Evolutionary conservation across 2,113 vertebrate genomes (phyloP).

Genomic region (Cairina moschata): DNA sequence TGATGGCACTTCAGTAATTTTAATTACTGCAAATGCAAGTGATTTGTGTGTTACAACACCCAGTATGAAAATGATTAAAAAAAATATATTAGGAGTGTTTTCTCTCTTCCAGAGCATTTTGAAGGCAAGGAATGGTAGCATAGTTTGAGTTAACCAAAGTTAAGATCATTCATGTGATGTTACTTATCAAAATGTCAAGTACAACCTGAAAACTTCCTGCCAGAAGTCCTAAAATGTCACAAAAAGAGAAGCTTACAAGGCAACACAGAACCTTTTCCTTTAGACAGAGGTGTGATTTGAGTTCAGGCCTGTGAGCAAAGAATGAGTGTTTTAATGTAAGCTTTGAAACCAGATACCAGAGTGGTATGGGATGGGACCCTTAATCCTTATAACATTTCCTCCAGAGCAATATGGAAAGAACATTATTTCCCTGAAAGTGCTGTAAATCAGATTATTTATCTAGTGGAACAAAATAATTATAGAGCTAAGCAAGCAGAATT

Average conservation of each 20-base stretch:
- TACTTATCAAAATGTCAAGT: constrained; percentile 63
- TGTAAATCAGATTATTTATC: not conserved
- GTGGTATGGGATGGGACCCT: not conserved
- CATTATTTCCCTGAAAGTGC: not conserved
- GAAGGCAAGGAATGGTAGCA: not conserved
- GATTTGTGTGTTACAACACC: not conserved
- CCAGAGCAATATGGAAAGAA: not conserved
- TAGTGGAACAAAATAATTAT: not conserved
- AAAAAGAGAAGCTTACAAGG: not conserved
- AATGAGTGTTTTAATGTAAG: not conserved
- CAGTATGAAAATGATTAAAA: not conserved
- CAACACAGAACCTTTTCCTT: constrained; percentile 27
- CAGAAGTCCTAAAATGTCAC: constrained; percentile 57
- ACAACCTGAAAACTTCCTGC: constrained; percentile 51
- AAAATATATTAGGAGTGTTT: not conserved
- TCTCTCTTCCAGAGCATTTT: not conserved
- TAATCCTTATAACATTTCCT: not conserved
- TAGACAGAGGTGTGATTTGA: constrained; percentile 31
- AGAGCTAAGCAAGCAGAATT: not conserved
- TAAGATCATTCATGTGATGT: constrained; percentile 29
- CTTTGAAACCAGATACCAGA: not conserved
- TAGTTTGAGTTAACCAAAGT: not conserved
- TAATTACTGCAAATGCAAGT: not conserved
- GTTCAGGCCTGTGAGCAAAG: constrained; percentile 17
- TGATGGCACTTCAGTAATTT: not conserved